Evolutionary conservation across 2,888 invertebrate species (phyloP), one percentile per base, ranked within the genome.

Genomic region (Hyposoter didymator): DNA sequence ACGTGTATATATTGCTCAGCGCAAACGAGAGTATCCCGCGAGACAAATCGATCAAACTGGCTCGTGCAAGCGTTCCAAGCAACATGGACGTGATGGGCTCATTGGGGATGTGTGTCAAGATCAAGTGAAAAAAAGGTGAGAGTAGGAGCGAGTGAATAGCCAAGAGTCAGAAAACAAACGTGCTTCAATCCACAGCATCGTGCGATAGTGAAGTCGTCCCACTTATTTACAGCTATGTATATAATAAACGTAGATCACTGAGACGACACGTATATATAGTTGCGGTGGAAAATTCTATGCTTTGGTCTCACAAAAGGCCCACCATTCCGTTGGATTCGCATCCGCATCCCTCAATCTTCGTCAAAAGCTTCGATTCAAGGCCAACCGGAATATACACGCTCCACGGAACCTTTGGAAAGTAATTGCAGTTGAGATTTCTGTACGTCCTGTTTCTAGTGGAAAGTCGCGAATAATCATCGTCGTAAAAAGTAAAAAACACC

Each of bases 301-400:
- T 28, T 10, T 10, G n/a, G 17, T n/a, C 39, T 66, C 19, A n/a
- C 10, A 66, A 66, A 66, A 66, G 39, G 7, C 10, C 39, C 39
- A 39, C 35, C 66, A 39, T 66, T 66, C n/a, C 66, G 32, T n/a
- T 39, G 39, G n/a, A 39, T 66, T 66, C 19, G 39, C 66, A 66
- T 66, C 35, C 10, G 39, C 66, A 19, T 66, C 66, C 39, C 39
- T 39, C n/a, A 35, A 66, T 39, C 39, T 39, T 39, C n/a, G 39
- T 39, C n/a, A 66, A 66, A 39, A 66, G 66, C 66, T 66, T 39
- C n/a, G 66, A 19, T 66, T 66, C 39, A 66, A 66, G 66, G 66
- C 66, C 66, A 66, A 66, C 35, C 1, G 4, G 6, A 69, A 43
- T 69, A 7, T 22, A 28, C 28, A 69, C 45, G 45, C 17, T 43